A percentile compares a stretch with the other conserved stretches of the same genome.
Evolutionary conservation across 2,113 vertebrate genomes (phyloP).

Genomic region (Macrotus californicus): DNA sequence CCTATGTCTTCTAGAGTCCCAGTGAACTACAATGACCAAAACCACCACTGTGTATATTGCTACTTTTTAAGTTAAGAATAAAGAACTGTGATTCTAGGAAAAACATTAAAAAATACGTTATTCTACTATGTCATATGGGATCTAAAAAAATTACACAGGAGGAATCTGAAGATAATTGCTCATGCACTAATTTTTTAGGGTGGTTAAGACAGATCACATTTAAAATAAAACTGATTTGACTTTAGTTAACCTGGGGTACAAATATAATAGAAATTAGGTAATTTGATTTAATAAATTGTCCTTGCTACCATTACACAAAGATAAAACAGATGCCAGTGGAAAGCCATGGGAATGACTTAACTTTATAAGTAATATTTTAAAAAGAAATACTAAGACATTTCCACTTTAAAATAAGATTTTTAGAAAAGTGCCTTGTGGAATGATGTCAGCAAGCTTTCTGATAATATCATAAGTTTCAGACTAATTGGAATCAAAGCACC

Average conservation of each 20-base stretch:
- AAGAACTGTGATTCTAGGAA: neutral
- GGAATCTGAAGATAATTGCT: neutral
- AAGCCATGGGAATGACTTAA: neutral
- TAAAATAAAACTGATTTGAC: neutral
- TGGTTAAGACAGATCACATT: neutral
- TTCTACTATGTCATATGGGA: neutral
- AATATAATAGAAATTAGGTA: neutral
- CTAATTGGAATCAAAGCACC: conserved; percentile 63
- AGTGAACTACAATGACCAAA: neutral
- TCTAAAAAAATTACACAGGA: neutral
- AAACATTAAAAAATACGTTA: neutral
- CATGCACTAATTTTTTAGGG: neutral
- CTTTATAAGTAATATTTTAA: neutral
- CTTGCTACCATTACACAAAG: neutral
- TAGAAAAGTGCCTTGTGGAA: conserved; percentile 43
- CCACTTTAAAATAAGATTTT: conserved; percentile 59
- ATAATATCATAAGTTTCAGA: conserved; percentile 57
- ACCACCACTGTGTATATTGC: neutral
- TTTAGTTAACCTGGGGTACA: neutral
- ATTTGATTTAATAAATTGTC: neutral
- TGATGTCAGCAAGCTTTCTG: conserved; percentile 54
- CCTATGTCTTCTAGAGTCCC: neutral
- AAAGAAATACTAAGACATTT: conserved; percentile 8
- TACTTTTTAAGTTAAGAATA: neutral
- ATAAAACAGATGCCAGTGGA: neutral